A percentile compares a stretch with the other conserved stretches of the same genome.
Conservation (phyloP, 2,888 invertebrate species). For the Acronicta alni region DNA sequence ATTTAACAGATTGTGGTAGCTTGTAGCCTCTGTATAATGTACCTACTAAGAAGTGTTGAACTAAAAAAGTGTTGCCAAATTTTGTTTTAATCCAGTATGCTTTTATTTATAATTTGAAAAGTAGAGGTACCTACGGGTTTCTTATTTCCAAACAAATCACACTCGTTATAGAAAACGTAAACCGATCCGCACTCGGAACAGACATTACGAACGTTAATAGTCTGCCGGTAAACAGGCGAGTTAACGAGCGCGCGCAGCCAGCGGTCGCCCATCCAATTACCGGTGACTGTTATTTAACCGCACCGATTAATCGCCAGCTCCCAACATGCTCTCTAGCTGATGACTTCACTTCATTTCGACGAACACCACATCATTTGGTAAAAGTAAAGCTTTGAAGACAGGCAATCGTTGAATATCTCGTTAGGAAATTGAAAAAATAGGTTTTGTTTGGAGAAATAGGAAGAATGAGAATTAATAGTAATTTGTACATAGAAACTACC, state of each 20-base stretch:
- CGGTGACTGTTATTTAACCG: constrained; percentile 34
- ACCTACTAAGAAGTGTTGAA: no score
- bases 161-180: not conserved
- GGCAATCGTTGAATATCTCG: not conserved
- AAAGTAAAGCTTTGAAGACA: not conserved
- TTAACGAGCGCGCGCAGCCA: constrained; percentile 16
- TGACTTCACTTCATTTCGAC: constrained; percentile 8
- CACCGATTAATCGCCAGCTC: constrained; percentile 23
- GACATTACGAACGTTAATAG: not conserved
- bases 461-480: not conserved
- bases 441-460: not conserved
- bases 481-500: no score
- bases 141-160: not conserved
- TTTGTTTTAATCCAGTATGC: no score
- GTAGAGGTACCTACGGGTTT: no score
- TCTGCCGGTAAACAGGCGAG: not conserved
- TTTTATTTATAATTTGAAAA: no score
- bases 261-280: constrained; percentile 46
- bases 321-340: not conserved
- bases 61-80: no score
- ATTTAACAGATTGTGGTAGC: no score
- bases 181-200: not conserved
- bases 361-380: not conserved
- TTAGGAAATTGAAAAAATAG: not conserved
- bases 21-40: no score